Conservation (phyloP, 2,888 invertebrate genomes). For the Darwinula stevensoni region DNA sequence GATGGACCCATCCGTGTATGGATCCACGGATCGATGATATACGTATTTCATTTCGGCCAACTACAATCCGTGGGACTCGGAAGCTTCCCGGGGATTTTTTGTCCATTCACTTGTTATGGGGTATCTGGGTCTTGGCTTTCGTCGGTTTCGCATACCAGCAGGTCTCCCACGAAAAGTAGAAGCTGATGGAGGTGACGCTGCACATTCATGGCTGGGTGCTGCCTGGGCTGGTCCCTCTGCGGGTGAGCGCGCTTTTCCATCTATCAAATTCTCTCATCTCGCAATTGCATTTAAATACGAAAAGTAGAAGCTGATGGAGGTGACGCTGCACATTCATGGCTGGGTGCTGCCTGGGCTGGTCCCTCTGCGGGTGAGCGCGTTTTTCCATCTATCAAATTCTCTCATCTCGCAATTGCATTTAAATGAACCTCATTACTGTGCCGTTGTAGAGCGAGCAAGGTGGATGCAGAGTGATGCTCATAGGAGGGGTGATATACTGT, state of each 20-base stretch:
- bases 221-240: constrained; percentile 40
- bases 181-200: constrained; percentile 63
- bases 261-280: no score
- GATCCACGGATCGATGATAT: constrained; percentile 92
- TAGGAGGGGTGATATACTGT: constrained; percentile 61
- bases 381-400: not conserved
- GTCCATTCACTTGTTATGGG: constrained; percentile 24
- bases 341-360: constrained; percentile 57
- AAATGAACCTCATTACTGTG: not conserved
- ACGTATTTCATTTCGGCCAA: constrained; percentile 91
- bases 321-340: constrained; percentile 60
- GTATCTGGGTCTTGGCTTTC: constrained; percentile 63
- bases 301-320: constrained; percentile 69
- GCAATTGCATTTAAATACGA: no score
- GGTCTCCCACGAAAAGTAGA: constrained; percentile 74
- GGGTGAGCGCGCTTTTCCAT: no score
- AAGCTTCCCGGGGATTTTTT: constrained; percentile 24
- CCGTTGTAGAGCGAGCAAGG: not conserved
- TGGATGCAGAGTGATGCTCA: constrained; percentile 49
- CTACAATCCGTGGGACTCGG: constrained; percentile 78
- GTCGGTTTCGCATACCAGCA: constrained; percentile 86
- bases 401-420: no score
- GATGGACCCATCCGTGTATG: no score
- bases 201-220: constrained; percentile 67
- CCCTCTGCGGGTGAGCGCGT: constrained; percentile 18